Base-by-base conservation (phyloP, 2,113 vertebrate genomes). In the Smithornis capensis region DNA sequence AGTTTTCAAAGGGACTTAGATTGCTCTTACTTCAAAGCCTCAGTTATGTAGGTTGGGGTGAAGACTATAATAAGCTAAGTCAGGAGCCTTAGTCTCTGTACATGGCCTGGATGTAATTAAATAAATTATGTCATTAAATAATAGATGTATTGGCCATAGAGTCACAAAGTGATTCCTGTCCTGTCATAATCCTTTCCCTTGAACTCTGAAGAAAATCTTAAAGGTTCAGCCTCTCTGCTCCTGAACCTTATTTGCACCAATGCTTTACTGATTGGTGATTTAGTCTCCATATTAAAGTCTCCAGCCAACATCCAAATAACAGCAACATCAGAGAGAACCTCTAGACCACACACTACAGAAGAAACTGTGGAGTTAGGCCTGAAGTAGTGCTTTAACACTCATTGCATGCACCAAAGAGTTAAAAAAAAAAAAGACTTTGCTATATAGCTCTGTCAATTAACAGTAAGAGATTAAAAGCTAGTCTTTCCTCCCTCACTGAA, bases 141-240 rank as follows among this genome's bases (percentile, higher is more conserved):
- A 33, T 7, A 82, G 7, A 18, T 0, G 0, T 38, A 35, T 38
- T 42, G 14, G 2, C 7, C 27, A 8, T 22, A 53, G n/a, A 64
- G 12, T 40, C 15, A 55, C 35, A 71, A 16, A 67, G 17, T 12
- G 12, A 38, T 29, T 5, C 4, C 21, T 62, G 35, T 33, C 4
- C 31, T 78, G 14, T 4, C 19, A 19, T 37, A 45, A 45, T 5
- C n/a, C 33, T 65, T 77, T 81, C 38, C 15, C 6, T 50, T 68
- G 18, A 59, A 27, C 3, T 35, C 49, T 56, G 38, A 88, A 85
- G 37, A 90, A 68, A 64, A 68, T 71, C 29, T 33, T 79, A 14
- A 71, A 63, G 3, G 10, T 35, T 78, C 62, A 71, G 0, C 8
- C 6, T 65, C 21, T 55, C 25, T 63, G 38, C 23, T 70, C 19